phyloP scores from a whole-genome alignment of 2,888 invertebrate species.

The Diploptera punctata region DNA sequence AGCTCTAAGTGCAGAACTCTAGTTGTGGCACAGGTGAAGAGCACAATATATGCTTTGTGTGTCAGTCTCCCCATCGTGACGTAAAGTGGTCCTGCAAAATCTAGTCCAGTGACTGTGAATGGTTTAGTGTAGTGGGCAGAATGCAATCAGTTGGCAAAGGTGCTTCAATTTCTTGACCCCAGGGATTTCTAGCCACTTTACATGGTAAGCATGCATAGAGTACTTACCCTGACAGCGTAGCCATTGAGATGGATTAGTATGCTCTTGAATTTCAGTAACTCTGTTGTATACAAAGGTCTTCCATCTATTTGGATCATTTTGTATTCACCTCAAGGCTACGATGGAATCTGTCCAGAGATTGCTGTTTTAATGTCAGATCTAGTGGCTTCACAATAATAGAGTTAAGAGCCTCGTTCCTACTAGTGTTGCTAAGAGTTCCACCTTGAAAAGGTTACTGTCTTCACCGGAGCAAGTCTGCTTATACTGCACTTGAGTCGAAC shows the following conservation, averaged over 20 bases:
- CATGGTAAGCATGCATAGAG: background rate
- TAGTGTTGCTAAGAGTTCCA: background rate
- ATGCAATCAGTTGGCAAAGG: background rate
- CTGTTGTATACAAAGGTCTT: conserved; percentile 9
- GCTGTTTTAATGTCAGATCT: background rate
- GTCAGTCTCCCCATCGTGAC: background rate
- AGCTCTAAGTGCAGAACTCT: conserved; percentile 10
- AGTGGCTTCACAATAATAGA: background rate
- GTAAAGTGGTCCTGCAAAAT: conserved; percentile 5
- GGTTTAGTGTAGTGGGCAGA: background rate
- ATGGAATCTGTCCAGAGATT: background rate
- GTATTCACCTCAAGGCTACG: conserved; percentile 8
- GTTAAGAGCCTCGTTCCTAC: background rate
- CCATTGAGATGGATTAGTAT: conserved; percentile 13
- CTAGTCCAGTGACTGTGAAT: background rate
- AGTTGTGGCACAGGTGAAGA: background rate
- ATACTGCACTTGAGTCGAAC: conserved; percentile 4
- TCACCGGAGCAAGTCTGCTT: background rate
- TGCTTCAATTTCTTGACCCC: background rate
- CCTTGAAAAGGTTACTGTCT: background rate
- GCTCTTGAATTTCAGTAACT: background rate
- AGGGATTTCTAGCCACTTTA: background rate
- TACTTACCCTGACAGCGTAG: background rate
- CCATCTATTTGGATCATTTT: background rate
- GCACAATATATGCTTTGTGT: background rate